Evolutionary conservation across 1,140 invertebrate species (phyloP), one percentile per base, ranked within the genome.

Genomic region (Aphelinus atriplicis): DNA sequence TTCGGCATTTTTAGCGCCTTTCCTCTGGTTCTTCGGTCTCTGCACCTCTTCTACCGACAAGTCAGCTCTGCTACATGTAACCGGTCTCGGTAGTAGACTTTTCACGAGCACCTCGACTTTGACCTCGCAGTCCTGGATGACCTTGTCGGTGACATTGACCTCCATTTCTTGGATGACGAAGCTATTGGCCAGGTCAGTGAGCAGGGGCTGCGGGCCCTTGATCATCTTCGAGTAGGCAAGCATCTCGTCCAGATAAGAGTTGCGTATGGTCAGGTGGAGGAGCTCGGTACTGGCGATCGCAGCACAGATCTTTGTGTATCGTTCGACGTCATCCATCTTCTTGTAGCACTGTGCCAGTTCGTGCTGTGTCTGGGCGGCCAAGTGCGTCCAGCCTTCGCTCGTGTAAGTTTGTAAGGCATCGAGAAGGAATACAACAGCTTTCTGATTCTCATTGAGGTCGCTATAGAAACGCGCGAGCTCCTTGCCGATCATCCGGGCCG

Each of bases 391-490:
- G 10, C 93, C 92, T 83, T 98, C 97, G 71, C 93, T 91, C 78
- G 93, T 91, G 80, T 96, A 97, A 42, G 94, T 95, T 66, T 95
- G 92, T 43, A 98, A 86, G 0, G 95, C 92, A 85, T 98, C 96
- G 7, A 92, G 90, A 2, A 98, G 89, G 88, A 98, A 98, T 2
- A 93, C 93, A 9, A 95, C 93, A 0, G 97, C 94, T 86, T 97
- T 97, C 75, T 95, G 91, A 5, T 93, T 93, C 83, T 98, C 94
- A 1, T 94, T 94, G 1, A 95, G 87, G 73, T 95, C 92, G 79
- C 95, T 92, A 83, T 98, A 98, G 84, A 98, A 97, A 47, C 92
- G 90, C 0, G 97, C 96, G 42, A 99, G 85, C 84, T 98, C 95
- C 76, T 93, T 91, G 0, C 97, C 97, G 73, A 98, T 94, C 26